Conservation (phyloP, 2,113 vertebrate species). For the Pseudorectes ferrugineus region DNA sequence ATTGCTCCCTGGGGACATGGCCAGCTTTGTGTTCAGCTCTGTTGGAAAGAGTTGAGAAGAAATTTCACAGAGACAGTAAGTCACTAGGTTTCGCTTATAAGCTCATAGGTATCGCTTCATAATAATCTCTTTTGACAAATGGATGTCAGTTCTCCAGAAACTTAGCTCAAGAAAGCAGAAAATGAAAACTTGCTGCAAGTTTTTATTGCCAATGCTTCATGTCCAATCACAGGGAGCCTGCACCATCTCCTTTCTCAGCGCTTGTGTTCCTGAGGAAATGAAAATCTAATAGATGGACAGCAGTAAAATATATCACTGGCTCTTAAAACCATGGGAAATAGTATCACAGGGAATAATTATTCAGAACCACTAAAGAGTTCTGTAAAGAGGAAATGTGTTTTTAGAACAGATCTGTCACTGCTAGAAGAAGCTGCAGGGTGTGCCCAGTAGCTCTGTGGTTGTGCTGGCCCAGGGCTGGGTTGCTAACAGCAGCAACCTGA, state of each 20-base stretch:
- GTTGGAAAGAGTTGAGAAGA: slow-evolving; percentile 7
- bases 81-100: not conserved
- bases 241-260: fast-evolving
- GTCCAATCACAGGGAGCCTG: not conserved
- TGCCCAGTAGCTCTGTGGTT: not conserved
- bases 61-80: slow-evolving; percentile 24
- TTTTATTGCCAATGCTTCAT: not conserved
- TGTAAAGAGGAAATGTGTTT: not conserved
- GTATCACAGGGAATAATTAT: slow-evolving; percentile 34
- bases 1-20: not conserved
- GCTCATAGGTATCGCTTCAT: not conserved
- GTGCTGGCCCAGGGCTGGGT: not conserved
- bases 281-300: slow-evolving; percentile 17
- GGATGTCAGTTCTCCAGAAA: slow-evolving; percentile 29
- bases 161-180: slow-evolving; percentile 37
- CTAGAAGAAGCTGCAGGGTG: not conserved
- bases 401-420: not conserved
- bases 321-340: slow-evolving; percentile 24
- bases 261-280: not conserved
- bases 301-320: slow-evolving; percentile 20
- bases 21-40: not conserved
- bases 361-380: slow-evolving; percentile 14
- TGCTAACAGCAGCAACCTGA: not conserved
- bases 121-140: slow-evolving; percentile 46
- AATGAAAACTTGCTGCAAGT: slow-evolving; percentile 27